Conservation (phyloP, 2,797 vertebrate genomes). For the Nyctibius grandis region DNA sequence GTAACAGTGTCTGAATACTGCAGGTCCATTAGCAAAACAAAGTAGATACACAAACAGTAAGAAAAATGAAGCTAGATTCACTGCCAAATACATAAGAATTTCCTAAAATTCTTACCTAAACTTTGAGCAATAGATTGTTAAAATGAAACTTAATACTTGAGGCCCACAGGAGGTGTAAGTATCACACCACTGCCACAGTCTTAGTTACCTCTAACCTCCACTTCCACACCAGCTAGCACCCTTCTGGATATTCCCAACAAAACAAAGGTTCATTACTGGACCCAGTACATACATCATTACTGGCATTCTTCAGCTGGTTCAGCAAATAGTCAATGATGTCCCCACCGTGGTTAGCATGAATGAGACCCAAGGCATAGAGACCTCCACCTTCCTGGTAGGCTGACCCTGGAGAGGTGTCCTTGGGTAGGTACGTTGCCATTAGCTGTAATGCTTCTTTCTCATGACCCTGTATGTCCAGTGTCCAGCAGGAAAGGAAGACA, state of each 20-base stretch:
- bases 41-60: background rate
- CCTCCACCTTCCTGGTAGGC: slow-evolving; percentile 98
- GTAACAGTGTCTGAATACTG: background rate
- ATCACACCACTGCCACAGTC: background rate
- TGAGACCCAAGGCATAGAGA: slow-evolving; percentile 94
- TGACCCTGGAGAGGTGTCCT: slow-evolving; percentile 97
- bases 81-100: background rate
- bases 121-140: background rate
- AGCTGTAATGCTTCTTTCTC: slow-evolving; percentile 98
- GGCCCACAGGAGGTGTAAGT: background rate
- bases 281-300: slow-evolving; percentile 88
- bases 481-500: background rate
- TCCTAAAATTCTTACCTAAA: background rate
- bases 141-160: background rate
- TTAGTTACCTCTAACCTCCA: background rate
- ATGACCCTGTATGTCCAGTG: slow-evolving; percentile 82
- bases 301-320: slow-evolving; percentile 97
- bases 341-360: slow-evolving; percentile 97
- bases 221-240: background rate
- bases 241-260: background rate
- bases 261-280: background rate
- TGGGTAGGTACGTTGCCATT: slow-evolving; percentile 98
- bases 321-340: slow-evolving; percentile 99
- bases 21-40: background rate
- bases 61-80: background rate